These are phyloP conservation scores for Gorsachius goisagi DNA, from an alignment of 2,113 vertebrate genomes.

Conservation along the genomic window DNA sequence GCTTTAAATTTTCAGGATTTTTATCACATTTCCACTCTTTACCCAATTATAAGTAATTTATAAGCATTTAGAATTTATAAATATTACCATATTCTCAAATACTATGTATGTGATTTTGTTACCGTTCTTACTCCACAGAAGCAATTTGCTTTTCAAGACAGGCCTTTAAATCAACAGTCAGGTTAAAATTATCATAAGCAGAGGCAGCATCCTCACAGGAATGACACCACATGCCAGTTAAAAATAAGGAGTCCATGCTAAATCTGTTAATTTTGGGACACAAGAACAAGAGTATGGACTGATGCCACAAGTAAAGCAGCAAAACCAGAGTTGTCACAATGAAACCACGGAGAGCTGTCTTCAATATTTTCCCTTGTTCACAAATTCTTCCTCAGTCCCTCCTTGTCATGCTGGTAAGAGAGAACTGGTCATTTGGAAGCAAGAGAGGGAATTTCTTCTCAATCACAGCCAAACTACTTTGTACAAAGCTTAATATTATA, in stretches of 20 bases:
- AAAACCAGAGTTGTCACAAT: background rate
- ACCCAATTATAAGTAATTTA: background rate
- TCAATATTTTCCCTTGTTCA: background rate
- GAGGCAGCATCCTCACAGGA: background rate
- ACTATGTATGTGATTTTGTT: background rate
- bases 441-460: background rate
- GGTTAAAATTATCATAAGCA: background rate
- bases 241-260: background rate
- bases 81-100: background rate
- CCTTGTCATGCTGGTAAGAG: background rate
- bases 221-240: background rate
- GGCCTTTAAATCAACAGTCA: background rate
- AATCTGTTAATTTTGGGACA: background rate
- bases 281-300: background rate
- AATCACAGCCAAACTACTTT: background rate
- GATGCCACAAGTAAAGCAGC: background rate
- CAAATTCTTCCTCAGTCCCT: background rate
- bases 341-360: background rate
- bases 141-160: background rate
- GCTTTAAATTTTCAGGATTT: conserved; percentile 22
- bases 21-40: background rate
- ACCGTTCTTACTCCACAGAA: background rate
- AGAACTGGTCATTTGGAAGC: background rate
- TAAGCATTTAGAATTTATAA: background rate
- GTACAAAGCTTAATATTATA: background rate